Base-by-base conservation (phyloP, 2,888 invertebrate species). In the Clitarchus hookeri region DNA sequence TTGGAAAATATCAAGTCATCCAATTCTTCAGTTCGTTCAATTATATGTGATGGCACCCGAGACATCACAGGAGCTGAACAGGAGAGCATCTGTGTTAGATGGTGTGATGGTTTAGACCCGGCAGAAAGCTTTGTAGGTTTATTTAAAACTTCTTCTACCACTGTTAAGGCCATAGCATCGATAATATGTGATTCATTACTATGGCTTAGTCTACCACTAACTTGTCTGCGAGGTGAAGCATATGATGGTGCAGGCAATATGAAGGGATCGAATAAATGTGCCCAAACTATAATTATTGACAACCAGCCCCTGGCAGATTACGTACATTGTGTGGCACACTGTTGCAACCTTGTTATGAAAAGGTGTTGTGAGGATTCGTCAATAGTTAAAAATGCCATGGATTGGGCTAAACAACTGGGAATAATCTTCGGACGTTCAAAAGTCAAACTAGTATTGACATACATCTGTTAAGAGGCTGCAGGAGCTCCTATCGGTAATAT, bases 61-160 rank as follows among this genome's bases (percentile, higher is more conserved):
- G 19, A 23, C n/a, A 65, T 65, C 6, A 65, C 65, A 65, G 8
- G 65, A 65, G 65, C 6, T 65, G 65, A 65, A n/a, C 12, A 65
- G 65, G 65, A 65, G 23, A 65, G 8, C n/a, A 65, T 65, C n/a
- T 65, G 8, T 65, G 65, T 65, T n/a, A 65, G 65, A n/a, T 65
- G 65, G 65, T 65, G 65, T 65, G n/a, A 65, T 65, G 65, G 65
- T 65, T 65, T 65, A 23, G 65, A 65, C 2, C 65, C 2, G 0
- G n/a, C 65, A 65, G 86, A 86, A 86, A 77, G 54, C 48, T 86
- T 86, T 54, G 27, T 86, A 44, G 86, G 86, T n/a, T 84, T 86
- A 44, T 86, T 65, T 36, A 54, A 86, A 79, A 79, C 84, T 65
- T 27, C 26, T 8, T 26, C 65, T 54, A 84, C 84, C n/a, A 78